Conservation (phyloP, 2,797 vertebrate genomes). For the Hozukius guyotensis region DNA sequence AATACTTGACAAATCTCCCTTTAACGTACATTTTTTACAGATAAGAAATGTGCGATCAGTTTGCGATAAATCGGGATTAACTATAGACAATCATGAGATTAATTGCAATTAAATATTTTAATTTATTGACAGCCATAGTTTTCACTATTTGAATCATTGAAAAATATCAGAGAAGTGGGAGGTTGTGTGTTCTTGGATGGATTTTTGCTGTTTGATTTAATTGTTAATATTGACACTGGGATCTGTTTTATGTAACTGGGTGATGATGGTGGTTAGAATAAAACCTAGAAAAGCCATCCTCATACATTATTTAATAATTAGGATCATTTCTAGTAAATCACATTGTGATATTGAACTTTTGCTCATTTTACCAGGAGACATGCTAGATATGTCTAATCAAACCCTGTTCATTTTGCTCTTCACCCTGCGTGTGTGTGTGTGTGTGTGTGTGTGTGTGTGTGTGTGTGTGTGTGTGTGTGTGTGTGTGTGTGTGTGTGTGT, state of each 20-base stretch:
- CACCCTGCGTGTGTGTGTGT: constrained; percentile 2
- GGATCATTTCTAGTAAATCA: neutral
- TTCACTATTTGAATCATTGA: neutral
- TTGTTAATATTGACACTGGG: neutral
- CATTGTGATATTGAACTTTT: constrained; percentile 12
- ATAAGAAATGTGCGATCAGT: no score
- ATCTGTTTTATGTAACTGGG: neutral
- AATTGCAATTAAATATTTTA: no score
- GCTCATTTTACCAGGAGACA: neutral
- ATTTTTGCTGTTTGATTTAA: neutral
- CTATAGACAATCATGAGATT: no score
- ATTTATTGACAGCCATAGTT: no score
- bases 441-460: constrained; percentile 18
- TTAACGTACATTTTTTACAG: no score
- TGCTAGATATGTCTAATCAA: neutral
- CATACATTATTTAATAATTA: neutral
- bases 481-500: constrained; percentile 21
- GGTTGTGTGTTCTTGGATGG: neutral
- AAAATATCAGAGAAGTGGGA: neutral
- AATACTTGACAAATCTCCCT: no score
- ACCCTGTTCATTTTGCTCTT: neutral
- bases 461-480: constrained; percentile 19
- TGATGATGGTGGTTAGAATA: neutral
- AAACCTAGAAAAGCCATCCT: neutral
- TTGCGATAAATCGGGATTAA: no score